Evolutionary conservation across 2,113 vertebrate genomes (phyloP).

Genomic region (Mormoops blainvillei): DNA sequence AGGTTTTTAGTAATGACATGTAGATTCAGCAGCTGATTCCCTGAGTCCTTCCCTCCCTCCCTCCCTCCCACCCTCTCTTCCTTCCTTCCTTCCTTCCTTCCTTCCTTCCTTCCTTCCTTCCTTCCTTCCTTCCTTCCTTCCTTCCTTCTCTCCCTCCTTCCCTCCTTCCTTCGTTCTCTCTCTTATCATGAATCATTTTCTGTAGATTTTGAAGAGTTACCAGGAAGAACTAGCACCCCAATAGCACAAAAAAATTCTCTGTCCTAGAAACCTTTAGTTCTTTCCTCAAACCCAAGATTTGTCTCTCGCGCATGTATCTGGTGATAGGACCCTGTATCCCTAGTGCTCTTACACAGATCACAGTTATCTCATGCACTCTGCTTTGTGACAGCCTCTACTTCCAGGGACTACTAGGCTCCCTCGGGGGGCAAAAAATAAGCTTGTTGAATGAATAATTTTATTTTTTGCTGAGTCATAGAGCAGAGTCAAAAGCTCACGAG

Average conservation of each 20-base stretch:
- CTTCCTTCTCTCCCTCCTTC: background rate
- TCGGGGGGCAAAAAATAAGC: background rate
- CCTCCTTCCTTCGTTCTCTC: no score
- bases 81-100: background rate
- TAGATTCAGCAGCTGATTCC: background rate
- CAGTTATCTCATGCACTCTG: background rate
- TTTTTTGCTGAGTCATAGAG: background rate
- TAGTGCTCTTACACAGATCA: background rate
- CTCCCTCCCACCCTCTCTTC: no score
- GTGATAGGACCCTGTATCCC: background rate
- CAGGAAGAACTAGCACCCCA: background rate
- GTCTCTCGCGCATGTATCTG: background rate
- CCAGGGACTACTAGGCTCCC: background rate
- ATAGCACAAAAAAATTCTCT: background rate
- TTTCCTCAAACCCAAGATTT: background rate
- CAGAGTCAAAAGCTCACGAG: slow-evolving; percentile 35
- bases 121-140: no score
- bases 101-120: no score
- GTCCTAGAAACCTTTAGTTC: background rate
- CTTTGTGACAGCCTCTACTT: background rate
- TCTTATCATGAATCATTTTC: background rate
- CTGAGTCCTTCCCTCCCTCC: background rate
- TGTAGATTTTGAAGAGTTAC: background rate
- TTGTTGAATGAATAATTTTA: background rate
- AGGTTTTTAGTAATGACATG: background rate